These are phyloP conservation scores for Pasiphila rectangulata DNA, from an alignment of 2,888 invertebrate genomes.

Conservation along the genomic window DNA sequence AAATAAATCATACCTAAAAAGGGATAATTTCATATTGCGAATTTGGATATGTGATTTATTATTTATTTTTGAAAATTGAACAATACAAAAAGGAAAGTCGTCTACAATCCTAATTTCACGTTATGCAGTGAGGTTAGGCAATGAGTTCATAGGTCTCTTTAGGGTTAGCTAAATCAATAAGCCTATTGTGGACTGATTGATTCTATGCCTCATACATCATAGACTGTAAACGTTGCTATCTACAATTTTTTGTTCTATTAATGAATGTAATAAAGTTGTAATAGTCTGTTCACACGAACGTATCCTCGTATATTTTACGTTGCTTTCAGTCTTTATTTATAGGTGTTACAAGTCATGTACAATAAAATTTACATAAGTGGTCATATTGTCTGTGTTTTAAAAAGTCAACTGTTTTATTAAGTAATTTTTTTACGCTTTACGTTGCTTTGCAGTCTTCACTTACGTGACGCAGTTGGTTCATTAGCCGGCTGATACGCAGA, in stretches of 20 bases:
- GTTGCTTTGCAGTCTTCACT: too few relatives aligned
- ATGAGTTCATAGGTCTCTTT: conserved; percentile 15
- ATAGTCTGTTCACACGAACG: background rate
- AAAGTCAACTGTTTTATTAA: too few relatives aligned
- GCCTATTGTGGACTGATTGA: conserved; percentile 9
- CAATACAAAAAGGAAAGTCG: background rate
- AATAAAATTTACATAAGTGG: too few relatives aligned
- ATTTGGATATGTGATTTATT: background rate
- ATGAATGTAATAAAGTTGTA: conserved; percentile 6
- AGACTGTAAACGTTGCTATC: background rate
- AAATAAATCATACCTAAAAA: too few relatives aligned
- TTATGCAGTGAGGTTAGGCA: conserved; percentile 17
- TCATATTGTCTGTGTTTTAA: too few relatives aligned
- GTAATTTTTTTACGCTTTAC: too few relatives aligned
- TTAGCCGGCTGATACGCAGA: too few relatives aligned
- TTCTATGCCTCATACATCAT: conserved; percentile 5
- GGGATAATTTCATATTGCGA: too few relatives aligned
- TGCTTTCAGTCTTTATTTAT: too few relatives aligned
- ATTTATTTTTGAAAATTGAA: background rate
- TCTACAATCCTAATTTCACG: background rate
- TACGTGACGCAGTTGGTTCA: too few relatives aligned
- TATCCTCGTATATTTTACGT: background rate
- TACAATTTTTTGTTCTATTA: background rate
- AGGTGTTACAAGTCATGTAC: too few relatives aligned
- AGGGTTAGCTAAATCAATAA: conserved; percentile 14